These are phyloP conservation scores for Hanleya hanleyi DNA, from an alignment of 2,888 invertebrate genomes.

Conservation along the genomic window DNA sequence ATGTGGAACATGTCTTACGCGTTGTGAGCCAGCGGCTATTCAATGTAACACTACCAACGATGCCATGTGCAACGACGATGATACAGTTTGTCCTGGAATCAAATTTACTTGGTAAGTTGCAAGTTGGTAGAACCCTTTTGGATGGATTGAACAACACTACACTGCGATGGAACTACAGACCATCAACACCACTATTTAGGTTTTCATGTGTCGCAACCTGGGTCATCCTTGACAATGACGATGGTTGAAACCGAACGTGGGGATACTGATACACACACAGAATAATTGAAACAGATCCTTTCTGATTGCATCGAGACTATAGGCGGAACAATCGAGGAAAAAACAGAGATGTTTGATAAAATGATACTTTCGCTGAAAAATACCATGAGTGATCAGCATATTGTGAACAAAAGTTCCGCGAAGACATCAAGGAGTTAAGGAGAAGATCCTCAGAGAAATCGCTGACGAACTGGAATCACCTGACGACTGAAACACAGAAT, in stretches of 20 bases:
- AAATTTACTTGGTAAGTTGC: background rate
- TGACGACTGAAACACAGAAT: background rate
- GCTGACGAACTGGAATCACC: background rate
- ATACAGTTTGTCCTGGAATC: no score
- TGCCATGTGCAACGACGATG: no score
- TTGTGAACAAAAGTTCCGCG: background rate
- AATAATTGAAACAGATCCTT: background rate
- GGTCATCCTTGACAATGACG: background rate
- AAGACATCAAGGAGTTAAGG: background rate
- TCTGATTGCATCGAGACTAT: background rate
- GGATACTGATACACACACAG: background rate
- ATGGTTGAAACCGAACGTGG: background rate
- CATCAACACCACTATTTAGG: background rate
- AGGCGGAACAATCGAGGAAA: background rate
- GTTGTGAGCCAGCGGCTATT: no score
- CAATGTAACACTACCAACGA: no score
- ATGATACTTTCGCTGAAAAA: background rate
- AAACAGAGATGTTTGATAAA: background rate
- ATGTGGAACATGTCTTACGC: no score
- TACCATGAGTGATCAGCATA: background rate
- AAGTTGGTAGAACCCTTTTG: background rate
- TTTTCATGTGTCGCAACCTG: background rate
- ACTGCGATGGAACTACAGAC: background rate
- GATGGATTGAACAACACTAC: background rate
- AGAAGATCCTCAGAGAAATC: background rate